Percentiles rank a stretch among this genome's conserved stretches.
These are phyloP conservation scores for Athalia cordata DNA, from an alignment of 2,888 invertebrate genomes.

Conservation along the genomic window DNA sequence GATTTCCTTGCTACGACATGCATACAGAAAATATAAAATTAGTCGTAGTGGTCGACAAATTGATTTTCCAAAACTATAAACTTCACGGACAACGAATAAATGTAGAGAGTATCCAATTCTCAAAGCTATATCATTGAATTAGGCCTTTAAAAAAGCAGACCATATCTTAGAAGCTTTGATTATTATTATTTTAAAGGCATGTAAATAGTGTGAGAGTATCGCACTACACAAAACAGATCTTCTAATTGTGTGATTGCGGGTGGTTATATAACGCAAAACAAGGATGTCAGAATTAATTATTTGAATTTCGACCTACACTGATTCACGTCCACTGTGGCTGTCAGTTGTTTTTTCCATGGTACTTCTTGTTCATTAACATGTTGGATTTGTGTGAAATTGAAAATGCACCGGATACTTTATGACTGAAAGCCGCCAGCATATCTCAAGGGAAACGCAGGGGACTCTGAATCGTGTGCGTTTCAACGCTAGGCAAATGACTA, in stretches of 20 bases:
- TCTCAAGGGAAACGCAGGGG: constrained; percentile 31
- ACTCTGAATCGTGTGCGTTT: constrained; percentile 28
- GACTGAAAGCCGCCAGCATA: constrained; percentile 29
- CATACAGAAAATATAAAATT: no score
- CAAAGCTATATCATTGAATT: constrained; percentile 35
- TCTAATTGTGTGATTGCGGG: constrained; percentile 40
- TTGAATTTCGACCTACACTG: constrained; percentile 44
- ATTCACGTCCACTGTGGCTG: constrained; percentile 46
- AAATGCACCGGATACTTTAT: constrained; percentile 30
- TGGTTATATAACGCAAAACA: constrained; percentile 34
- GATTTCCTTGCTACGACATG: no score
- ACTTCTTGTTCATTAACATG: constrained; percentile 16
- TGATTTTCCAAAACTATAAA: no score
- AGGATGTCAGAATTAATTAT: constrained; percentile 29
- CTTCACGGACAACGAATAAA: no score
- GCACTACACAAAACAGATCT: constrained; percentile 40
- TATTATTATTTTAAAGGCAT: constrained; percentile 38
- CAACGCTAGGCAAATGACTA: constrained; percentile 28
- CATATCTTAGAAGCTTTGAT: constrained; percentile 18
- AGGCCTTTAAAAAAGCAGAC: constrained; percentile 32
- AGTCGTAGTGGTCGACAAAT: no score
- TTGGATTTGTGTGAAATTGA: constrained; percentile 43
- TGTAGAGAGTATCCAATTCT: not conserved
- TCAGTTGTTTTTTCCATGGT: constrained; percentile 36
- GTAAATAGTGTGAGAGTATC: constrained; percentile 44